phyloP scores from a whole-genome alignment of 2,113 vertebrate genomes.

The Gallinago paraguaiae region DNA sequence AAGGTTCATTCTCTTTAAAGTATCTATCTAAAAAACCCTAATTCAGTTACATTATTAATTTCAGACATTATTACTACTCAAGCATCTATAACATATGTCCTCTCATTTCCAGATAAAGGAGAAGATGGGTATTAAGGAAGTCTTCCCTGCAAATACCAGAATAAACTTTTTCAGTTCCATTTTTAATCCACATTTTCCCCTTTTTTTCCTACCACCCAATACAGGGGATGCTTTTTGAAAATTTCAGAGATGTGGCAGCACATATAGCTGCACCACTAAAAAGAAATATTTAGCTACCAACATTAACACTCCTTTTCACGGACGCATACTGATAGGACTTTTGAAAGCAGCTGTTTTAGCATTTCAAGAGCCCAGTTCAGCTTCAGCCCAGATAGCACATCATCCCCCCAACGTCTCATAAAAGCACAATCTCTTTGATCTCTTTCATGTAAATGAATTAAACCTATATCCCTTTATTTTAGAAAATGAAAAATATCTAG shows the following conservation, averaged over 20 bases:
- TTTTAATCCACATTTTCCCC: not conserved
- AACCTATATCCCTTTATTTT: not conserved
- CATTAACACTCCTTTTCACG: not conserved
- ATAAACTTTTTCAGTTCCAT: rapidly evolving
- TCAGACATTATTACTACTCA: not conserved
- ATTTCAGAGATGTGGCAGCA: not conserved
- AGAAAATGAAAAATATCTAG: not conserved
- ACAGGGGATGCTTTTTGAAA: not conserved
- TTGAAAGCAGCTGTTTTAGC: not conserved
- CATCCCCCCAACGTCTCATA: not conserved
- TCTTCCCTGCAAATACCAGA: not conserved
- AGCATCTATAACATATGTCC: not conserved
- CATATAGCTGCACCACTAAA: not conserved
- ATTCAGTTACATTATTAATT: not conserved
- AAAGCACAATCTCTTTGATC: not conserved
- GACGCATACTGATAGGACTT: not conserved
- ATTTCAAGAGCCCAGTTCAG: not conserved
- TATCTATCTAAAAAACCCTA: not conserved
- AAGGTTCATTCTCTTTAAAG: not conserved
- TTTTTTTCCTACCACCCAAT: not conserved
- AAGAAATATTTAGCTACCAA: not conserved
- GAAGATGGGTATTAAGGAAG: not conserved
- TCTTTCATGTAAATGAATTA: not conserved
- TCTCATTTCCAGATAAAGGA: not conserved
- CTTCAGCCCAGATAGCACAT: not conserved